Evolutionary conservation across 1,140 invertebrate genomes (phyloP), one percentile per base, ranked within the genome.

Genomic region (Drosophila jambulina): DNA sequence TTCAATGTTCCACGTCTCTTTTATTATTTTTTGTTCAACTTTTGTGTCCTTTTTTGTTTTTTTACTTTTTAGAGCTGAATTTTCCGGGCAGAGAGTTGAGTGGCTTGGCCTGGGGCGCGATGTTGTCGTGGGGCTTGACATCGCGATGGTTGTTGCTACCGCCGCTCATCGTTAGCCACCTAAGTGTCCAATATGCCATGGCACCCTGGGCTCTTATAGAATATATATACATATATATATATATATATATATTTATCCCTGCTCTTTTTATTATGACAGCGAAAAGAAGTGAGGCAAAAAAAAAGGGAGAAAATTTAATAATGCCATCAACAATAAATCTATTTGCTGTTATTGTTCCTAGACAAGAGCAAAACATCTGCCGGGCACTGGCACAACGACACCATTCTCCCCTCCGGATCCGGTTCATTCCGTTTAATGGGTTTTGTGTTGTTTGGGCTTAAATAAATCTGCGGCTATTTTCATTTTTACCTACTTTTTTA

Each of bases 261-360:
- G 70, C 40, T 65, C 61, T 77, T 78, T 85, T 85, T 85, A 85
- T 85, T 85, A 82, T 85, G 82, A 86, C 82, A 86, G 82, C 69
- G 49, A 49, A 75, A 77, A 59, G 60, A 56, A 71, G 49, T 23
- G 40, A 53, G 65, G 69, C 62, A 15, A 56, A 80, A 60, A 68
- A 67, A 61, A 69, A 29, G 56, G 75, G 42, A 83, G 76, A 71
- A 88, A 87, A 88, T 88, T 87, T 88, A 87, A 87, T 87, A 87
- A 87, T 87, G 84, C 84, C 80, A 84, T 84, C 80, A 88, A 87
- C 84, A 88, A 87, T 88, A 87, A 87, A 87, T 87, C 84, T 88
- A 87, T 88, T 87, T 87, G 84, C 83, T 80, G 70, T 80, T 84
- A 71, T 85, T 78, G 60, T 80, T 72, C 69, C 85, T 75, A 85